Evolutionary conservation across 2,113 vertebrate genomes (phyloP).

Genomic region (Polypterus bichir): DNA sequence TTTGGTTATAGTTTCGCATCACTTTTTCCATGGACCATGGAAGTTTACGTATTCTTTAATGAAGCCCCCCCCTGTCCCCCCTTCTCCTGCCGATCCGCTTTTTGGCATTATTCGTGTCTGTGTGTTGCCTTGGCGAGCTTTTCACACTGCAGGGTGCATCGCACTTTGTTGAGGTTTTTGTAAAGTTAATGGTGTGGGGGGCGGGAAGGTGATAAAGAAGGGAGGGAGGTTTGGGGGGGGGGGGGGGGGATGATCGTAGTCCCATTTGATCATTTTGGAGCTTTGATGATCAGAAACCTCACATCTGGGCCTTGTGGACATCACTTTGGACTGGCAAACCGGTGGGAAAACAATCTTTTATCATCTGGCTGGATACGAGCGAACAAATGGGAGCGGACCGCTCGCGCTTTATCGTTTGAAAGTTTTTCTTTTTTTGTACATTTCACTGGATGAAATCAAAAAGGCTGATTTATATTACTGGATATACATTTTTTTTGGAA

Average conservation of each 20-base stretch:
- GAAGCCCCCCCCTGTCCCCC: not conserved
- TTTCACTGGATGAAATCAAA: no score
- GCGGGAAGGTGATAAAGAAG: slow-evolving; percentile 24
- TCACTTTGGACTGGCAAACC: slow-evolving; percentile 25
- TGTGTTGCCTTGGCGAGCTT: not conserved
- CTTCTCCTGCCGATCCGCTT: not conserved
- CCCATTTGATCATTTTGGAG: slow-evolving; percentile 44
- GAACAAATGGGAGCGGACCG: no score
- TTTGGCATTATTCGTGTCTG: not conserved
- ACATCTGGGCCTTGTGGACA: slow-evolving; percentile 33
- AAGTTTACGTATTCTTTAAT: slow-evolving; percentile 21
- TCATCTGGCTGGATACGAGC: no score
- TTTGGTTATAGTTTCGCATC: no score
- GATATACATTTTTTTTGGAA: no score
- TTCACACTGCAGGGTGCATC: not conserved
- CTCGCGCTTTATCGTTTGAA: no score
- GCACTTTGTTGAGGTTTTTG: slow-evolving; percentile 24
- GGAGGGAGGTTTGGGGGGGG: slow-evolving; percentile 11
- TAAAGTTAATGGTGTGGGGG: slow-evolving; percentile 16
- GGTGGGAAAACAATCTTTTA: slow-evolving; percentile 14
- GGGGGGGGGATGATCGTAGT: slow-evolving; percentile 24
- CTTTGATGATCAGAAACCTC: slow-evolving; percentile 58
- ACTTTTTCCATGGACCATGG: not conserved
- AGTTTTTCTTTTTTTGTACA: no score
- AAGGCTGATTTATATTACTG: no score